These are phyloP conservation scores for Struthidea cinerea DNA, from an alignment of 2,113 vertebrate genomes.

Conservation along the genomic window DNA sequence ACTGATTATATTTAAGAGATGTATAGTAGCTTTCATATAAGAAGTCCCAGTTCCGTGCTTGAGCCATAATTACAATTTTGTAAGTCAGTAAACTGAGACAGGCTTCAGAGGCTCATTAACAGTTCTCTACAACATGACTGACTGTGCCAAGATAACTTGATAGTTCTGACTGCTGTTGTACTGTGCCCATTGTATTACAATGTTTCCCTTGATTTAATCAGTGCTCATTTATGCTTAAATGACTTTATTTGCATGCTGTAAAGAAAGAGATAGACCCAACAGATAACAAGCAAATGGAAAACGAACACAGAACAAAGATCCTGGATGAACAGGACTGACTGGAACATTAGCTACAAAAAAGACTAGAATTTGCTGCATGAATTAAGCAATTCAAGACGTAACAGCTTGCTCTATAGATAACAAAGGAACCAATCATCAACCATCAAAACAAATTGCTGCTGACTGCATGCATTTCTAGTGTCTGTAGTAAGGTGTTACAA, in stretches of 20 bases:
- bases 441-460: not conserved
- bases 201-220: not conserved
- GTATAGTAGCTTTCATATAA: not conserved
- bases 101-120: not conserved
- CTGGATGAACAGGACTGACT: not conserved
- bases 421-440: not conserved
- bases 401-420: not conserved
- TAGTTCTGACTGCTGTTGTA: not conserved
- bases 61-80: not conserved
- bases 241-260: not conserved
- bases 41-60: not conserved
- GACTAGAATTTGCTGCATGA: not conserved
- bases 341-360: not conserved
- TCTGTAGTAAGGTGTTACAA: not conserved
- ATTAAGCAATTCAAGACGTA: not conserved
- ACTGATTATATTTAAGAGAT: not conserved
- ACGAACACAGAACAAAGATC: not conserved
- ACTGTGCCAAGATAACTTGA: not conserved
- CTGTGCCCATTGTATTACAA: not conserved
- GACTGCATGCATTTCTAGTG: not conserved
- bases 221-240: not conserved
- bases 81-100: not conserved
- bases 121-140: not conserved
- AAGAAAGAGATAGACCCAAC: not conserved
- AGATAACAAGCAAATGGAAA: not conserved